Base-by-base conservation (phyloP, 2,888 invertebrate species). In the Dynastes maya region DNA sequence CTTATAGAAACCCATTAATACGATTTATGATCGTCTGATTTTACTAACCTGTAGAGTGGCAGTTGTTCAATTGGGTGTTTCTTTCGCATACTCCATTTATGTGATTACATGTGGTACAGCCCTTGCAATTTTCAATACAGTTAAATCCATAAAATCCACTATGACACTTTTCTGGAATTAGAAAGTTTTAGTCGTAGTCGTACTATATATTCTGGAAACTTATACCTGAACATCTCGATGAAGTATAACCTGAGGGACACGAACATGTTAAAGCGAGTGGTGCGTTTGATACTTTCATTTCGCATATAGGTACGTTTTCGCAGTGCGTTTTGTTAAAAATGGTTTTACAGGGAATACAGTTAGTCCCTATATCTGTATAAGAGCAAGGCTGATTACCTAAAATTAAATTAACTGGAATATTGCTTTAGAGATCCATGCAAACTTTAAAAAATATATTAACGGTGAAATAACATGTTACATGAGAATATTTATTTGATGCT, bases 361-460 rank as follows among this genome's bases (percentile, higher is more conserved):
- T 29, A 11, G 11, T 8, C n/a, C 61, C 61, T 61, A 61, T 27
- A 8, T 27, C 4, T 61, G 27, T 27, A 27, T 9, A 4, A 29
- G 63, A 13, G 13, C 63, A 63, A 55, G 16, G n/a, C 16, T n/a
- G 22, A 32, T 63, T 29, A 63, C 63, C 63, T 63, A 63, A 27
- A 63, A 63, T 6, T 9, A 63, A 32, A n/a, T 5, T 22, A 9
- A 61, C 61, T 32, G 32, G 32, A 2, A 3, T 16, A 16, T 32
- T 32, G 32, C 4, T 32, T 3, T 32, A 32, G 32, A 32, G 3
- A 4, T 32, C 32, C 2, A 4, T 4, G 32, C 32, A 32, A 32
- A 32, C 32, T 32, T 32, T 32, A 4, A 32, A 3, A 32, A 32
- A 32, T 32, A 32, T 32, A 32, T 4, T 32, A 32, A 2, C 32